Evolutionary conservation across 2,797 vertebrate genomes (phyloP), one percentile per base, ranked within the genome.

Genomic region (Poecilia picta): DNA sequence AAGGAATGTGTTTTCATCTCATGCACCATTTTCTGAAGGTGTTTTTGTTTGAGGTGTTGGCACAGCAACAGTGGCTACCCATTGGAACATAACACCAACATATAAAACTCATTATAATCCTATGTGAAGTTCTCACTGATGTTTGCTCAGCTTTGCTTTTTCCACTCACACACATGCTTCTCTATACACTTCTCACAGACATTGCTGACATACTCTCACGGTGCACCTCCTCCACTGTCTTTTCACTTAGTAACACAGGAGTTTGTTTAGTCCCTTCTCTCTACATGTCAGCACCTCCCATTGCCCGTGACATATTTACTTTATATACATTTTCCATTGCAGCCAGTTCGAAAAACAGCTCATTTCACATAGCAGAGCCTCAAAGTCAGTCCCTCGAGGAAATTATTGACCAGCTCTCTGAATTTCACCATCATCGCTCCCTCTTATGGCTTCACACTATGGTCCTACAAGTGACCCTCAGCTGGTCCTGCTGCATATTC

Each of bases 71-170:
- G 90, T 85, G 86, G 86, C 86, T 89, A 88, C 90, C 89, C 78
- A 82, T 85, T 85, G 87, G 91, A 93, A 92, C 91, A 92, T 88
- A 93, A 94, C 90, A 88, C 85, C 90, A 91, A 89, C 91, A 86
- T 89, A 93, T 93, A 92, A 93, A 93, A 93, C 82, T 91, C 87
- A 80, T 82, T 91, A 91, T 95, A 94, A 93, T 95, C 91, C 93
- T 87, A 91, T 78, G 88, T 76, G 85, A 95, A 92, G 90, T 91
- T 91, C 92, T 89, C 81, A 80, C 83, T 89, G 87, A 80, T 95
- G 93, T 95, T 95, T 96, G 92, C 92, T 94, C 92, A 95, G 94
- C 94, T 94, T 95, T 90, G 85, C 91, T 89, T 91, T 95, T 95
- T 94, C 93, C 94, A 94, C 75, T 88, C 89, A 86, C 89, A 87